Percentiles rank a stretch among this genome's conserved stretches.
These are phyloP conservation scores for Apteryx mantelli DNA, from an alignment of 2,113 vertebrate genomes.

Conservation along the genomic window DNA sequence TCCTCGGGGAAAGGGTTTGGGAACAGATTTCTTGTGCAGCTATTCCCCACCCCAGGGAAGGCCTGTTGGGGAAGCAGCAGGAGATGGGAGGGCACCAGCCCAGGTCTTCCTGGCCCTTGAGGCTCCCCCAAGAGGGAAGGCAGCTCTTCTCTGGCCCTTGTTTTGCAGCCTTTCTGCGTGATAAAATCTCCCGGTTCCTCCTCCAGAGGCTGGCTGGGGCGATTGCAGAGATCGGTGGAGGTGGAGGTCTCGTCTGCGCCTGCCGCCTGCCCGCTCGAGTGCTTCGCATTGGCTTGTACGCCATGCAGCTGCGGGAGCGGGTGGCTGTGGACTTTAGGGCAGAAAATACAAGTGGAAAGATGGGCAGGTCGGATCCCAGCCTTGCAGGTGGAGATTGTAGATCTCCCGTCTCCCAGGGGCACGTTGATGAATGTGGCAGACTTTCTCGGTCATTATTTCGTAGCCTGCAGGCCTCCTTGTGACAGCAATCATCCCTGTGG, in stretches of 20 bases:
- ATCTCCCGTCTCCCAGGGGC: neutral
- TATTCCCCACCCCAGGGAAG: neutral
- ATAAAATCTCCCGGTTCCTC: neutral
- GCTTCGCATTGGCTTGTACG: neutral
- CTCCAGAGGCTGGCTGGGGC: neutral
- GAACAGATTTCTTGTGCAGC: neutral
- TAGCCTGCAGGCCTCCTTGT: neutral
- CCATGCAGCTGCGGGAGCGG: neutral
- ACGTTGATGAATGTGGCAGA: neutral
- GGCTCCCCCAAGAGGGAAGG: neutral
- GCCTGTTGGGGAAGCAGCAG: neutral
- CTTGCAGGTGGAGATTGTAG: neutral
- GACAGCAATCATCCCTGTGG: neutral
- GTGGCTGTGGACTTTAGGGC: accelerated
- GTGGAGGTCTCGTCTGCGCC: conserved; percentile 2
- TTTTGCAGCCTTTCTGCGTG: neutral
- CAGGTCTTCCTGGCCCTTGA: neutral
- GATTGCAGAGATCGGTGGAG: neutral
- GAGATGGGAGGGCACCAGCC: neutral
- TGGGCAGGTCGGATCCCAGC: neutral
- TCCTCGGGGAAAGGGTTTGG: neutral
- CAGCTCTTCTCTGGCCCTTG: neutral
- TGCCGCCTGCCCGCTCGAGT: neutral
- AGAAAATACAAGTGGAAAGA: neutral
- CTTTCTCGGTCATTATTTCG: neutral